phyloP scores from a whole-genome alignment of 2,888 invertebrate genomes.

The Psylliodes chrysocephalus region DNA sequence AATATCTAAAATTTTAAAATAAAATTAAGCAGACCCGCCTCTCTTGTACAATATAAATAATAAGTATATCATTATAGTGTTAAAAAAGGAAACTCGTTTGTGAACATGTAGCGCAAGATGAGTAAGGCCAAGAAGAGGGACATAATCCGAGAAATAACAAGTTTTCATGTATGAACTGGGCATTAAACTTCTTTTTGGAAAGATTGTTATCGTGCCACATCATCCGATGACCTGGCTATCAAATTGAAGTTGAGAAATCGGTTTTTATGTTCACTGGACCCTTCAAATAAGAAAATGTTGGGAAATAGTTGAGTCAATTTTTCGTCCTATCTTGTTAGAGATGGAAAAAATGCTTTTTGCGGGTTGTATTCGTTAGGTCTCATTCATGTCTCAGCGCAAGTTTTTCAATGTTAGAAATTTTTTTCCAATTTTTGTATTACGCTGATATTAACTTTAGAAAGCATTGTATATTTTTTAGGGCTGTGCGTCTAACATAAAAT shows the following conservation, averaged over 20 bases:
- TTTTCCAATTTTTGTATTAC: too few species aligned
- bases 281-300: slow-evolving; percentile 6
- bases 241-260: slow-evolving; percentile 10
- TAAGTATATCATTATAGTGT: neutral
- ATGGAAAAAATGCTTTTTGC: neutral
- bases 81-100: too few species aligned
- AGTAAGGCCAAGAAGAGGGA: neutral
- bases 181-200: slow-evolving; percentile 8
- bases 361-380: too few species aligned
- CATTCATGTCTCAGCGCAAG: too few species aligned
- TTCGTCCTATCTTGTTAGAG: neutral
- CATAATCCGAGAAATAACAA: slow-evolving; percentile 5
- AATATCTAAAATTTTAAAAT: too few species aligned
- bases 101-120: neutral
- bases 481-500: too few species aligned
- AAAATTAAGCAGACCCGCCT: too few species aligned
- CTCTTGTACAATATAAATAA: neutral
- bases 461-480: too few species aligned
- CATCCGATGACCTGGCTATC: neutral
- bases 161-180: neutral
- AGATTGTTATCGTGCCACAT: slow-evolving; percentile 10
- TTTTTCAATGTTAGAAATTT: too few species aligned
- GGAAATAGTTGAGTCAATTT: neutral
- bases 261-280: slow-evolving; percentile 10
- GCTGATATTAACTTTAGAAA: too few species aligned